Conservation (phyloP, 2,113 vertebrate species). For the Saguinus midas region DNA sequence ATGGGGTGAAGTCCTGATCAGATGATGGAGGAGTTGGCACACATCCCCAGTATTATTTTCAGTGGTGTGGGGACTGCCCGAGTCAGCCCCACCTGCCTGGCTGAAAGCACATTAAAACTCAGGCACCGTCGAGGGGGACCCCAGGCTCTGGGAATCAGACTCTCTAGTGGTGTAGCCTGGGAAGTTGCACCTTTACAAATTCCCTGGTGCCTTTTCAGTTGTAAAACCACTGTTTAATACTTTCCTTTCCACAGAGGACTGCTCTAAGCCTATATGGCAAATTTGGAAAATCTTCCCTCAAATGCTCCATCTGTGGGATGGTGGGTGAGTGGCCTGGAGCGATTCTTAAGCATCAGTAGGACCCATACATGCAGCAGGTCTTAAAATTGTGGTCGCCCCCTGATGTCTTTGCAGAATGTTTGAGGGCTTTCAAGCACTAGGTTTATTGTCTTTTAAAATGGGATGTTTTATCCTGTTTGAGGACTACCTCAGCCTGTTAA, state of each 20-base stretch:
- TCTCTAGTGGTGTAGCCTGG: not conserved
- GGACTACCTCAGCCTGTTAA: not conserved
- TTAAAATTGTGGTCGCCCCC: not conserved
- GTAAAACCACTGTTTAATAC: not conserved
- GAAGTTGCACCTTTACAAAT: not conserved
- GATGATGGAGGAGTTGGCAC: not conserved
- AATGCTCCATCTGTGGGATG: not conserved
- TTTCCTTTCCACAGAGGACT: not conserved
- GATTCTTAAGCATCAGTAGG: not conserved
- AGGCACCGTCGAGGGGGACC: not conserved
- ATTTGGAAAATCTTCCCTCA: not conserved
- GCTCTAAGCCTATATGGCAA: not conserved
- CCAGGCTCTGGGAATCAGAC: too few relatives aligned
- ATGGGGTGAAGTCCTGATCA: not conserved
- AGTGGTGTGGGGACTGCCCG: not conserved
- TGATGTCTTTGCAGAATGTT: not conserved
- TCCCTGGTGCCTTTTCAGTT: not conserved
- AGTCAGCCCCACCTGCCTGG: rapidly evolving
- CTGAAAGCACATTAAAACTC: not conserved
- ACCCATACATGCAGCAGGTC: rapidly evolving
- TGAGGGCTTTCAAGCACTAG: not conserved
- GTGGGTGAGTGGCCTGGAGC: not conserved
- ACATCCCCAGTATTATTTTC: not conserved
- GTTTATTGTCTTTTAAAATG: not conserved
- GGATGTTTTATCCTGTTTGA: not conserved